Evolutionary conservation across 2,797 vertebrate species (phyloP), one percentile per base, ranked within the genome.

Genomic region (Crenichthys baileyi): DNA sequence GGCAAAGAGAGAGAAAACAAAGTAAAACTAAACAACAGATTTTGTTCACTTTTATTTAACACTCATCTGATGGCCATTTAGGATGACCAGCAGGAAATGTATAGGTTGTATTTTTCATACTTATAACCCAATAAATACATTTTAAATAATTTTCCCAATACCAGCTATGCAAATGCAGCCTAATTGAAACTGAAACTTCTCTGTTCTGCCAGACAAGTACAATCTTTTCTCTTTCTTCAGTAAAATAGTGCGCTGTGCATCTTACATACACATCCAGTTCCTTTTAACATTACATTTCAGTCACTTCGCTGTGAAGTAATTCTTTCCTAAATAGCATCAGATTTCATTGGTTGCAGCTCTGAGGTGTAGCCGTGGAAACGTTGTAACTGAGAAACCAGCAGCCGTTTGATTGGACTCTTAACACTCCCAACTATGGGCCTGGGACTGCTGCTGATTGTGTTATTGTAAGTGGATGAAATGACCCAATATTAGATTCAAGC

Each of bases 91-190:
- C 53, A 76, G 39, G 39, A 75, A 31, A 13, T 13, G 41, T 48
- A 71, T 29, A 71, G 68, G 29, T 18, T 36, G 12, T n/a, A n/a
- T 39, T 75, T 18, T 50, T 29, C n/a, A 8, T 20, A 7, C 36
- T 73, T 60, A 68, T 29, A 85, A 61, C 44, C 72, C 73, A 63
- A 8, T 20, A 31, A 12, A 72, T 36, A 1, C 39, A 56, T 26
- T 39, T 13, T 4, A 82, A 8, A 74, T 71, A 20, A 9, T 48
- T 36, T 74, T 26, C 65, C 36, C 55, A 26, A 70, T 70, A n/a
- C 7, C 63, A 74, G 75, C 77, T 80, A n/a, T 73, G 71, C 73
- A 63, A 73, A 51, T 13, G 12, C 20, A 60, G 13, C 46, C 7
- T 39, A 26, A 70, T 76, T 12, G 41, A n/a, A 72, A 39, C 29